Evolutionary conservation across 2,797 vertebrate species (phyloP).

Genomic region (Cuculus canorus): DNA sequence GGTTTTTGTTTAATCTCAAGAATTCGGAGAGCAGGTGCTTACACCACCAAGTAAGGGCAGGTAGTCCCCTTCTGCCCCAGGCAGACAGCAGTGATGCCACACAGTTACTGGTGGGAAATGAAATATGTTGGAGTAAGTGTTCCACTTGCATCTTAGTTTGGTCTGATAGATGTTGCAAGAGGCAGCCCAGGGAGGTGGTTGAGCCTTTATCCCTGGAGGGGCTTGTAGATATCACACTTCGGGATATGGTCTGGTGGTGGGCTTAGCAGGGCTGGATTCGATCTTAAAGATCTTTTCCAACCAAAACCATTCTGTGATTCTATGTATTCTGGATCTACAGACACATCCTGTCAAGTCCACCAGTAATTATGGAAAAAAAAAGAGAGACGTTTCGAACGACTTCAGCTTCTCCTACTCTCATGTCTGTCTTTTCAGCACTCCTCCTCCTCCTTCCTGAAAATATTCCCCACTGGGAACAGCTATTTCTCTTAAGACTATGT

Average conservation of each 20-base stretch:
- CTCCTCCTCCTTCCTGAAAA: neutral
- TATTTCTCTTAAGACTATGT: neutral
- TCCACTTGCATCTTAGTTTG: neutral
- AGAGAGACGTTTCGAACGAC: neutral
- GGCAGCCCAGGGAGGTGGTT: no score
- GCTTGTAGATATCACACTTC: no score
- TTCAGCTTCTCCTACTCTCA: neutral
- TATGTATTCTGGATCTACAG: neutral
- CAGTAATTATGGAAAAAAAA: neutral
- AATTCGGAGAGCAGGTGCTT: conserved; percentile 30
- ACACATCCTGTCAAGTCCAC: neutral
- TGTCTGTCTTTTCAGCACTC: neutral
- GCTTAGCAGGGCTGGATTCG: no score
- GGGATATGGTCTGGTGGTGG: no score
- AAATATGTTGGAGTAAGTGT: neutral
- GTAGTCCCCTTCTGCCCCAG: neutral
- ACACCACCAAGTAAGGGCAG: neutral
- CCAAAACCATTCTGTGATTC: no score
- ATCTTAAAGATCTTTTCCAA: no score
- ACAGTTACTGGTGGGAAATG: neutral
- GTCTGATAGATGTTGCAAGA: neutral
- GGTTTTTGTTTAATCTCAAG: conserved; percentile 5
- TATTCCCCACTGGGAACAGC: neutral
- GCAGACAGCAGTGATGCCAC: neutral
- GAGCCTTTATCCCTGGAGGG: no score